phyloP scores from a whole-genome alignment of 2,113 vertebrate species.

The Hyperopisus bebe region DNA sequence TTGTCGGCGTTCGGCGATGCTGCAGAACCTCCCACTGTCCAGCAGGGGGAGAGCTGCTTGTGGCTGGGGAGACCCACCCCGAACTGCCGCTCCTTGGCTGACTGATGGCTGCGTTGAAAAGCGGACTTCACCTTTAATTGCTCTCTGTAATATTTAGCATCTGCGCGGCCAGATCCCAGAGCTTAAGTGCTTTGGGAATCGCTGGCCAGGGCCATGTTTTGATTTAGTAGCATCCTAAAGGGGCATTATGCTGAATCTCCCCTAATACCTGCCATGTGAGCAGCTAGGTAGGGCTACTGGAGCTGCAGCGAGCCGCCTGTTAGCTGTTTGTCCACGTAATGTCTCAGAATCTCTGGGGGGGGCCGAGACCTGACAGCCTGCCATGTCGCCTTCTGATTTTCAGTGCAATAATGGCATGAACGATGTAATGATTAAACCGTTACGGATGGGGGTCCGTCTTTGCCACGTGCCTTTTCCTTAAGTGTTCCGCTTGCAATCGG shows the following conservation, averaged over 20 bases:
- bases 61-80: conserved; percentile 34
- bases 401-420: conserved; percentile 25
- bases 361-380: conserved; percentile 24
- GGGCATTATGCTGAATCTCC: conserved; percentile 47
- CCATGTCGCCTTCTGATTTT: conserved; percentile 32
- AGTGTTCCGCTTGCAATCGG: conserved; percentile 21
- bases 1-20: background rate
- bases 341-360: conserved; percentile 19
- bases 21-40: background rate
- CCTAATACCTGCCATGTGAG: conserved; percentile 53
- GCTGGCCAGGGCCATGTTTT: conserved; percentile 46
- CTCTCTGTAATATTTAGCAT: conserved; percentile 51
- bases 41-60: background rate
- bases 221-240: conserved; percentile 53
- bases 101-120: conserved; percentile 53
- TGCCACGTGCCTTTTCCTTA: conserved; percentile 17
- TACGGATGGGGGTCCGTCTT: background rate
- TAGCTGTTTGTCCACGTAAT: conserved; percentile 25
- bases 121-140: conserved; percentile 55
- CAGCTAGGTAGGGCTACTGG: conserved; percentile 30
- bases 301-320: conserved; percentile 16
- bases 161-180: conserved; percentile 49
- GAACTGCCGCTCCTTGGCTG: conserved; percentile 35
- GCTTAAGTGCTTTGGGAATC: conserved; percentile 42
- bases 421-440: conserved; percentile 43